These are phyloP conservation scores for Hirtodrosophila histrioides DNA, from an alignment of 2,888 invertebrate species.

Conservation along the genomic window DNA sequence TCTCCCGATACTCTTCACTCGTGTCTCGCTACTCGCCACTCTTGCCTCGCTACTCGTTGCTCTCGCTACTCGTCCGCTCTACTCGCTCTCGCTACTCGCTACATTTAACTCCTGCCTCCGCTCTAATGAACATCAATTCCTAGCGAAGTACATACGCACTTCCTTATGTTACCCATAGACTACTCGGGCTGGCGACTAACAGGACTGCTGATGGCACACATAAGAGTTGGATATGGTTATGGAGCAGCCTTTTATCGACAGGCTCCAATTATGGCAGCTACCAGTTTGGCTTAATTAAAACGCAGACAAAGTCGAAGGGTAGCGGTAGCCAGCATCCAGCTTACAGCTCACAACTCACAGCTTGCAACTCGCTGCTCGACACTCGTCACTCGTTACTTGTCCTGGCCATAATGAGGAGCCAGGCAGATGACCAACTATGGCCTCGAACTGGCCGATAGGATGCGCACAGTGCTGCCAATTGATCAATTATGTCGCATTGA, in stretches of 20 bases:
- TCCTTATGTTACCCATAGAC: background rate
- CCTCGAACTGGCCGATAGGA: constrained; percentile 41
- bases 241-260: constrained; percentile 17
- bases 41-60: no score
- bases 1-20: background rate
- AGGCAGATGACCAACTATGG: constrained; percentile 52
- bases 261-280: constrained; percentile 46
- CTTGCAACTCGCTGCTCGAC: constrained; percentile 20
- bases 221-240: constrained; percentile 32
- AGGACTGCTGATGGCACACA: constrained; percentile 58
- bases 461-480: constrained; percentile 58
- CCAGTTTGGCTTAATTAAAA: constrained; percentile 65
- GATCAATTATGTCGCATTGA: constrained; percentile 66
- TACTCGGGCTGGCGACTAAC: constrained; percentile 23
- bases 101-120: background rate
- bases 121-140: background rate
- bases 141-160: background rate
- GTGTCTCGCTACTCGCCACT: background rate
- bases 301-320: constrained; percentile 47
- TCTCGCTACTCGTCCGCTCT: no score
- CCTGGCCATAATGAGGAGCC: constrained; percentile 37
- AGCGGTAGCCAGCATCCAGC: background rate
- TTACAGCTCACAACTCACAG: background rate
- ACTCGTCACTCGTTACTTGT: constrained; percentile 21
- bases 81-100: background rate